Evolutionary conservation across 2,797 vertebrate species (phyloP).

Genomic region (Syndactyla subalaris): DNA sequence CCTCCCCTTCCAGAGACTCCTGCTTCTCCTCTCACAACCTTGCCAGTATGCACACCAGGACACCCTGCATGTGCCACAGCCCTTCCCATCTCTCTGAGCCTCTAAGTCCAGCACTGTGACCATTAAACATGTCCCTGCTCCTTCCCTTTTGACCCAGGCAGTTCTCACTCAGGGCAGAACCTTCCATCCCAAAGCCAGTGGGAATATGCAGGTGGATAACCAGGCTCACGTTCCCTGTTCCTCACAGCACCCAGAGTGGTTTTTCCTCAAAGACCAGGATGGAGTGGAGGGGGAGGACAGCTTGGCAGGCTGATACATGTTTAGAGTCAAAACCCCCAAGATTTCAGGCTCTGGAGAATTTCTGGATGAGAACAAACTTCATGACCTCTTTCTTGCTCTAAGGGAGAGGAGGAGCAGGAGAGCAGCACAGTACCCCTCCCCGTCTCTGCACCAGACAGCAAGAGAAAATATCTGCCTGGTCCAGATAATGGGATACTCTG

Average conservation of each 20-base stretch:
- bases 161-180: neutral
- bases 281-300: neutral
- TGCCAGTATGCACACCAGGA: neutral
- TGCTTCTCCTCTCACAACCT: neutral
- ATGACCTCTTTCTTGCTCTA: neutral
- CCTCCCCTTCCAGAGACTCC: neutral
- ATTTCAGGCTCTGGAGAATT: neutral
- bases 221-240: fast-evolving
- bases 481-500: neutral
- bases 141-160: neutral
- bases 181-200: neutral
- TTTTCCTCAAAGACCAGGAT: neutral
- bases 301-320: neutral
- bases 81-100: neutral
- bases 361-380: neutral
- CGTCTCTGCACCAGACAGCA: neutral
- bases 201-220: neutral
- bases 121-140: neutral
- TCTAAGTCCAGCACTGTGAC: fast-evolving
- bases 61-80: neutral
- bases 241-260: neutral
- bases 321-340: neutral
- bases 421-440: neutral
- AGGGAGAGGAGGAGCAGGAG: neutral
- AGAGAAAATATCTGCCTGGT: neutral